phyloP scores from a whole-genome alignment of 2,888 invertebrate genomes.

The Ischnura elegans region DNA sequence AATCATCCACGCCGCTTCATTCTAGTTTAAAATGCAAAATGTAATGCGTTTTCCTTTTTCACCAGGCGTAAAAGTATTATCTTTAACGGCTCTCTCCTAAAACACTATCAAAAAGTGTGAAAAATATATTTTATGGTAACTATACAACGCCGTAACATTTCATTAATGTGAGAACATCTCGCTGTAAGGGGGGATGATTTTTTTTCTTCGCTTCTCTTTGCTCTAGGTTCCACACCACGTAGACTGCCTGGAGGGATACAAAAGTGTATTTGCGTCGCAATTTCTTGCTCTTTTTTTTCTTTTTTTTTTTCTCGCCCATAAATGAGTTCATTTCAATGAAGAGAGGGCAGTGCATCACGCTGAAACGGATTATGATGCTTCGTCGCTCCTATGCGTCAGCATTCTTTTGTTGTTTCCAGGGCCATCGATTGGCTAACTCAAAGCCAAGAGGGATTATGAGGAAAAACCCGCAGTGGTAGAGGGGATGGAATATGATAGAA shows the following conservation, averaged over 20 bases:
- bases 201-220: too few species aligned
- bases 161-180: background rate
- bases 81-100: background rate
- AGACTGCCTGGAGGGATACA: background rate
- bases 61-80: background rate
- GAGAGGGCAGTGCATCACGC: background rate
- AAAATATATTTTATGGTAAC: background rate
- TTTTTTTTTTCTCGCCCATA: background rate
- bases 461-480: background rate
- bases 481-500: too few species aligned
- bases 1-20: background rate
- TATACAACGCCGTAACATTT: background rate
- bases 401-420: background rate
- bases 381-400: background rate
- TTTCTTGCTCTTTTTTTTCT: background rate
- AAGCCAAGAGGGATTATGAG: background rate
- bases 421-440: background rate
- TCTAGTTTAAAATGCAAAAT: background rate
- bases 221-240: background rate
- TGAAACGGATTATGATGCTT: constrained; percentile 7
- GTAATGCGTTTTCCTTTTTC: too few species aligned
- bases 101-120: background rate
- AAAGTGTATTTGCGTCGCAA: background rate
- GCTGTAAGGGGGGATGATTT: background rate
- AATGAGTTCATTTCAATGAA: background rate